phyloP scores from a whole-genome alignment of 2,797 vertebrate species.

The Microhierax caerulescens region DNA sequence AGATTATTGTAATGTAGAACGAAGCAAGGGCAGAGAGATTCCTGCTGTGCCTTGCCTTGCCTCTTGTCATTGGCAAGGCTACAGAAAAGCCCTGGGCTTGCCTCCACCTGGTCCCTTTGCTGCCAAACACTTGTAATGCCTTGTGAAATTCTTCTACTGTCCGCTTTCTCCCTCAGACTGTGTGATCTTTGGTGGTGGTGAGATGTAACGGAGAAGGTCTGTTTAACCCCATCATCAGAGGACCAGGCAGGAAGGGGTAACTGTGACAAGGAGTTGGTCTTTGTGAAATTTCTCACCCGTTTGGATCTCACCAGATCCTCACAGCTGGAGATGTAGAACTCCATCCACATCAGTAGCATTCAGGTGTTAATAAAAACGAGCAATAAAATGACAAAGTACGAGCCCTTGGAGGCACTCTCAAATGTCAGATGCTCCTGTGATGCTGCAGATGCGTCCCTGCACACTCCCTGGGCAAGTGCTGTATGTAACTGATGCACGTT shows the following conservation, averaged over 20 bases:
- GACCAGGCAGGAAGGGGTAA: background rate
- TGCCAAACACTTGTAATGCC: background rate
- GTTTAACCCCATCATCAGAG: background rate
- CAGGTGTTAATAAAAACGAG: background rate
- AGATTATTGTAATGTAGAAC: background rate
- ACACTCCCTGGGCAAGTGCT: background rate
- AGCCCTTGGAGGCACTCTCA: background rate
- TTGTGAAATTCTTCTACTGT: background rate
- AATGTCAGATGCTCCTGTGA: background rate
- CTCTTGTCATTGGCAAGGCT: background rate
- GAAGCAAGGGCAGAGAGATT: background rate
- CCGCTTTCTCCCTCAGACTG: background rate
- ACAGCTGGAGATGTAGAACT: background rate
- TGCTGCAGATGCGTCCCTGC: fast-evolving
- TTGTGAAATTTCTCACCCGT: background rate
- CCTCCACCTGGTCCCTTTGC: background rate
- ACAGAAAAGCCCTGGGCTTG: background rate
- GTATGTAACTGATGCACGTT: background rate
- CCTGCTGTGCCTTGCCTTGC: background rate
- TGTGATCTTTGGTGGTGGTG: background rate
- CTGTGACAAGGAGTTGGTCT: background rate
- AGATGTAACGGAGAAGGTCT: background rate
- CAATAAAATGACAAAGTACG: background rate
- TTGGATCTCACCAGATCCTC: background rate
- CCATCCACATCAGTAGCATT: background rate